phyloP scores from a whole-genome alignment of 2,113 vertebrate genomes.

The Edolisoma coerulescens region DNA sequence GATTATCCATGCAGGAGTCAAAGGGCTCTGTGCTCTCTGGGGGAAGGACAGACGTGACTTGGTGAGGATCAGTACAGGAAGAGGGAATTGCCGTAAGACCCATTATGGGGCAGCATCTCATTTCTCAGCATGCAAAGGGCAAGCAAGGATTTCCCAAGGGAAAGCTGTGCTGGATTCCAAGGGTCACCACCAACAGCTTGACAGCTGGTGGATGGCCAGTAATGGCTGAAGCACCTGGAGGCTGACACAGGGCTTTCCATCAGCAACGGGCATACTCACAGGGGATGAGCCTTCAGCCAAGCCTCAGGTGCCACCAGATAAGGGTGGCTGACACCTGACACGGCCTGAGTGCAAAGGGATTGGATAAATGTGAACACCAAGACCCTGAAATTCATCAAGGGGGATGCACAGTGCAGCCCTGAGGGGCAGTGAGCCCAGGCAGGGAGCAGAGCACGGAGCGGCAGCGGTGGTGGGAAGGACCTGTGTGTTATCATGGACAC shows the following conservation, averaged over 20 bases:
- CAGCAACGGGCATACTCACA: accelerated
- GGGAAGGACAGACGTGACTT: not conserved
- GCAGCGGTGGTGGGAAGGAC: not conserved
- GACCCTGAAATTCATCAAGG: not conserved
- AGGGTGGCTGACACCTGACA: not conserved
- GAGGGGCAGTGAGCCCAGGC: not conserved
- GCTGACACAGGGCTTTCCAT: not conserved
- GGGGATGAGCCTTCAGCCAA: not conserved
- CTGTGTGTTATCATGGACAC: not conserved
- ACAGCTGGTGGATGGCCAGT: not conserved
- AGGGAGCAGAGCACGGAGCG: accelerated
- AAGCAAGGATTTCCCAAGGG: not conserved
- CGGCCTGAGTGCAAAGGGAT: not conserved
- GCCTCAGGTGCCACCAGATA: accelerated
- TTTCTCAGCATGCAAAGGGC: not conserved
- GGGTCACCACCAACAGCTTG: not conserved
- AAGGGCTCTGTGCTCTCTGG: not conserved
- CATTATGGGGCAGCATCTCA: not conserved
- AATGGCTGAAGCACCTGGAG: not conserved
- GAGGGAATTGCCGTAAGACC: not conserved
- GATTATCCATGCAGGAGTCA: not conserved
- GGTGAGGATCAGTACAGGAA: not conserved
- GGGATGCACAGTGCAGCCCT: not conserved
- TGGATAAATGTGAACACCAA: not conserved
- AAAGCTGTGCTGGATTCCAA: not conserved